Percentiles rank a stretch among this genome's conserved stretches.
Conservation (phyloP, 2,113 vertebrate genomes). For the Psilopsiagon aurifrons region DNA sequence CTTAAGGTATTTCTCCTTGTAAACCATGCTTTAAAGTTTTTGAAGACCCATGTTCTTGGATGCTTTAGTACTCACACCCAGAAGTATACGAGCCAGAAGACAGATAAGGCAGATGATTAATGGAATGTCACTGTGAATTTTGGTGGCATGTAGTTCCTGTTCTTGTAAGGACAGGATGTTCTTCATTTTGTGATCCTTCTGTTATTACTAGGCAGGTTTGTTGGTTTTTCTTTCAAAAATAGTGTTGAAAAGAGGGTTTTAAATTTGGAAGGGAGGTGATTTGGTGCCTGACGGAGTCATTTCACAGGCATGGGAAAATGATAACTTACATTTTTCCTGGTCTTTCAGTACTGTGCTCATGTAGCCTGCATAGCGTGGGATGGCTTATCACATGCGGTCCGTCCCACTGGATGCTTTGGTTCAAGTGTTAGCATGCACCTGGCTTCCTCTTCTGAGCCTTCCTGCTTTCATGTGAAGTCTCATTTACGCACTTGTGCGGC, state of each 20-base stretch:
- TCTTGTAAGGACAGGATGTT: neutral
- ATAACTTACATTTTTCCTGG: neutral
- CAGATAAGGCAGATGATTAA: constrained; percentile 20
- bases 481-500: neutral
- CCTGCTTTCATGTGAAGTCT: neutral
- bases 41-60: neutral
- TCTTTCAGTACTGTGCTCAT: neutral
- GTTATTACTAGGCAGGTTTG: neutral
- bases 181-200: neutral
- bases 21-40: neutral
- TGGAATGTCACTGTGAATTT: neutral
- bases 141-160: neutral
- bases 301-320: neutral
- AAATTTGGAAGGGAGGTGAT: neutral
- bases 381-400: neutral
- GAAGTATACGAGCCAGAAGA: neutral
- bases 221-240: neutral
- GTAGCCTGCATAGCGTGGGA: neutral
- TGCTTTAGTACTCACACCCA: neutral
- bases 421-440: neutral
- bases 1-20: neutral
- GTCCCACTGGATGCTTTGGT: neutral
- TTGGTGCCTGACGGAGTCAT: neutral
- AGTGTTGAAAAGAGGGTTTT: neutral
- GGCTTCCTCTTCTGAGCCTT: neutral